These are phyloP conservation scores for Petaurus breviceps DNA, from an alignment of 2,113 vertebrate species.

Conservation along the genomic window DNA sequence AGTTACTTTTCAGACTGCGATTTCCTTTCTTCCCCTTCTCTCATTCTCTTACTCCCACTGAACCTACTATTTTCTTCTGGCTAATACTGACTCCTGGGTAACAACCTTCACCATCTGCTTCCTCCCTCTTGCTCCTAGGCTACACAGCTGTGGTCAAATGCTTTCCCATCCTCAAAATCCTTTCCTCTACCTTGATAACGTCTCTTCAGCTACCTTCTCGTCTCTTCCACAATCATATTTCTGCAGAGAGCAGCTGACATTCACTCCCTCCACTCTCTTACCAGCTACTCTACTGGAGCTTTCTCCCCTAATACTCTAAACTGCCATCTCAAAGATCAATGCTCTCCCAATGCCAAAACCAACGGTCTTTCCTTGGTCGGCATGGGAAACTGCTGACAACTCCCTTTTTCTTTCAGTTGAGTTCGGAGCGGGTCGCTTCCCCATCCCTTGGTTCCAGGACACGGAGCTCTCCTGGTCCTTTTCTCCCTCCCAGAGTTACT, in stretches of 20 bases:
- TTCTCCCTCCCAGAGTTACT: too few relatives aligned
- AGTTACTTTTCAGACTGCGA: neutral
- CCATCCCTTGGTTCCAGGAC: too few relatives aligned
- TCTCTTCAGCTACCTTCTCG: neutral
- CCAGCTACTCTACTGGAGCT: neutral
- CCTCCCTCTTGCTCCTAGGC: neutral
- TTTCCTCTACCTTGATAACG: neutral
- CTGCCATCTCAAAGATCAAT: neutral
- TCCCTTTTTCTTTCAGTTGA: neutral
- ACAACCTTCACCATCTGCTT: neutral
- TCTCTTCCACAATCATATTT: neutral
- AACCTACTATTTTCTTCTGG: neutral
- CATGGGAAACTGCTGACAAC: neutral
- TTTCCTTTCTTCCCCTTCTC: neutral
- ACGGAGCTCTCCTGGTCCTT: neutral
- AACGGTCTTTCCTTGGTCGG: neutral
- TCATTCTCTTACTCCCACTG: neutral
- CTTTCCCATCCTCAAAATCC: neutral
- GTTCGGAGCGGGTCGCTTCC: neutral
- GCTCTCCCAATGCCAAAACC: neutral
- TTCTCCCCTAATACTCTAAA: neutral
- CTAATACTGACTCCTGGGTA: neutral
- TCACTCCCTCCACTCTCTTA: neutral
- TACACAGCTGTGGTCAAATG: neutral
- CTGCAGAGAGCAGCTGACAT: neutral